A percentile compares a stretch with the other conserved stretches of the same genome.
Evolutionary conservation across 1,140 invertebrate species (phyloP).

Genomic region (Drosophila miranda): DNA sequence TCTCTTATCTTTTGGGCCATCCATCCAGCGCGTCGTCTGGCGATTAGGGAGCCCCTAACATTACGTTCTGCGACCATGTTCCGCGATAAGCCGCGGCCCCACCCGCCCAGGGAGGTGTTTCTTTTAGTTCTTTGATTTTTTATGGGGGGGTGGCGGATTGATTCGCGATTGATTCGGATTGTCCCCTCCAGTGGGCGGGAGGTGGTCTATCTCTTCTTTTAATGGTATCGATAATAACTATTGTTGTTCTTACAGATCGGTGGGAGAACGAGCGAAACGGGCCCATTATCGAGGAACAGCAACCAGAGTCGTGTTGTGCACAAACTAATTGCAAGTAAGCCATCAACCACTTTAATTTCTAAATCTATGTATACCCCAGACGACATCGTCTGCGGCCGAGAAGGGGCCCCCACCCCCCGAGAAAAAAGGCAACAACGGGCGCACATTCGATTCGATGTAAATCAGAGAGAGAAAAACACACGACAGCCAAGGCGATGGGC

Average conservation of each 20-base stretch:
- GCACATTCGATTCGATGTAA: no score
- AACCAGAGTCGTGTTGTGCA: conserved; percentile 5
- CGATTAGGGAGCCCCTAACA: no score
- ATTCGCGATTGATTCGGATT: no score
- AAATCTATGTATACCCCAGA: conserved; percentile 31
- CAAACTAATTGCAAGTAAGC: conserved; percentile 44
- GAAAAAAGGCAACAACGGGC: not conserved
- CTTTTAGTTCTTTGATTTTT: not conserved
- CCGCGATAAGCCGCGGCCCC: no score
- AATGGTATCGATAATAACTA: conserved; percentile 22
- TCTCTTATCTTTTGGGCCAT: no score
- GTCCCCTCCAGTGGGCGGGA: no score
- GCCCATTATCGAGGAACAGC: conserved; percentile 15
- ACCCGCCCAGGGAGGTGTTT: not conserved
- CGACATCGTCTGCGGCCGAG: not conserved
- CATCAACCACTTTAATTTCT: conserved; percentile 42
- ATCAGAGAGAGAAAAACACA: conserved; percentile 23
- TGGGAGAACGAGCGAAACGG: conserved; percentile 24
- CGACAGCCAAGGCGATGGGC: conserved; percentile 62
- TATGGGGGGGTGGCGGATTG: no score
- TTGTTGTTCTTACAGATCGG: conserved; percentile 59
- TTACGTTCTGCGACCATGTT: no score
- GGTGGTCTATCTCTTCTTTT: no score
- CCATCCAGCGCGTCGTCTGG: no score
- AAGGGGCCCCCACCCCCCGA: not conserved